Base-by-base conservation (phyloP, 1,140 invertebrate species). In the Meteorus sp. region DNA sequence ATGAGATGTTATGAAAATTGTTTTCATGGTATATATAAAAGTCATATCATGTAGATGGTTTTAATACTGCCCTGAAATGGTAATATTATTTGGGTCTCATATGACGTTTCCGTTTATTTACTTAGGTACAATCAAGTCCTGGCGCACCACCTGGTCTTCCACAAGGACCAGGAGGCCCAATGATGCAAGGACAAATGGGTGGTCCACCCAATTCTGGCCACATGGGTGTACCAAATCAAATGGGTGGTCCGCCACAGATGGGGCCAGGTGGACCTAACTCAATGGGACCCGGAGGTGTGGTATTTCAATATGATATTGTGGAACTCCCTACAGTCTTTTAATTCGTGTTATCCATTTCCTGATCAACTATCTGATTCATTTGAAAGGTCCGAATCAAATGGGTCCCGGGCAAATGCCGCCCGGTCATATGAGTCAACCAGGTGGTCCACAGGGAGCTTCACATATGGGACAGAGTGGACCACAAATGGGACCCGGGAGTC, bases 91-190 rank as follows among this genome's bases (percentile, higher is more conserved):
- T n/a, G n/a, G n/a, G n/a, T n/a, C n/a, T n/a, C n/a, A n/a, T n/a
- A n/a, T n/a, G n/a, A n/a, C n/a, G n/a, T n/a, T n/a, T n/a, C n/a
- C n/a, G n/a, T n/a, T n/a, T n/a, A n/a, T n/a, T n/a, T n/a, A n/a
- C n/a, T n/a, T n/a, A n/a, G n/a, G n/a, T n/a, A n/a, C n/a, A n/a
- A n/a, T n/a, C n/a, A n/a, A n/a, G n/a, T n/a, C 64, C 72, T 22
- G 66, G 65, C 43, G 68, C 63, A 19, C 65, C 67, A 8, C 64
- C 64, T 39, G 64, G 64, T 33, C 48, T 62, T 11, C 68, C 65
- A 44, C 63, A 67, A 47, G 66, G 66, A 27, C 66, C 66, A 29
- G 65, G 64, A 2, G 67, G 61, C n/a, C 53, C 61, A 3, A 57
- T 56, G 27, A 50, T 56, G 13, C 37, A 56, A 22, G 56, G 29